phyloP scores from a whole-genome alignment of 2,113 vertebrate species.

The Trogon melanurus region DNA sequence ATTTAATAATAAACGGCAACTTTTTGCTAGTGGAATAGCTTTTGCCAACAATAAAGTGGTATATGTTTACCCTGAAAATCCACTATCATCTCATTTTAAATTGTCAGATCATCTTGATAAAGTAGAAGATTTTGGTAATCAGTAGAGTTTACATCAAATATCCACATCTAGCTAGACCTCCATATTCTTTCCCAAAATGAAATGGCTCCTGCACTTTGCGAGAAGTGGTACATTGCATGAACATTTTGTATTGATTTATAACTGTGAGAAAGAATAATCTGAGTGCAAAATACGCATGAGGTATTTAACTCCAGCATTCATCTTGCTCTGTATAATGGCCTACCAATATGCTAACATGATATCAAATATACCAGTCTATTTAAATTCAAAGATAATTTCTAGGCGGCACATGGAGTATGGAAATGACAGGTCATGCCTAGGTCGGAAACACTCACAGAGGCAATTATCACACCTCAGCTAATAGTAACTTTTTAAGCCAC shows the following conservation, averaged over 20 bases:
- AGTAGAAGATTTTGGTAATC: not conserved
- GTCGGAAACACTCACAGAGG: not conserved
- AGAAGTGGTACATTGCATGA: not conserved
- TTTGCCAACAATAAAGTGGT: not conserved
- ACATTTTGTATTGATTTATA: not conserved
- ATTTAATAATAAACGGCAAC: not conserved
- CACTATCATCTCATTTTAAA: not conserved
- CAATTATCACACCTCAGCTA: not conserved
- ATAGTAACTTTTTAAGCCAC: not conserved
- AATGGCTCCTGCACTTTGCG: not conserved
- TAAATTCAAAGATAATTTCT: constrained; percentile 2
- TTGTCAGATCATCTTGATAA: not conserved
- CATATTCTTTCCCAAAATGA: not conserved
- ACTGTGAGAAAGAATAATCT: not conserved
- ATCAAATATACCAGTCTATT: not conserved
- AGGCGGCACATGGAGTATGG: not conserved
- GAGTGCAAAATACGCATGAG: not conserved
- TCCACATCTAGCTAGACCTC: not conserved
- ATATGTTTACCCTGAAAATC: not conserved
- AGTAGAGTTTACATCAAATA: not conserved
- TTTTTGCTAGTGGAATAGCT: not conserved
- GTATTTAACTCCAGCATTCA: not conserved
- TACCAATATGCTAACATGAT: not conserved
- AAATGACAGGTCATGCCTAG: not conserved
- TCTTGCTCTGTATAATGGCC: not conserved